A percentile compares a stretch with the other conserved stretches of the same genome.
Evolutionary conservation across 2,113 vertebrate genomes (phyloP).

Genomic region (Eublepharis macularius): DNA sequence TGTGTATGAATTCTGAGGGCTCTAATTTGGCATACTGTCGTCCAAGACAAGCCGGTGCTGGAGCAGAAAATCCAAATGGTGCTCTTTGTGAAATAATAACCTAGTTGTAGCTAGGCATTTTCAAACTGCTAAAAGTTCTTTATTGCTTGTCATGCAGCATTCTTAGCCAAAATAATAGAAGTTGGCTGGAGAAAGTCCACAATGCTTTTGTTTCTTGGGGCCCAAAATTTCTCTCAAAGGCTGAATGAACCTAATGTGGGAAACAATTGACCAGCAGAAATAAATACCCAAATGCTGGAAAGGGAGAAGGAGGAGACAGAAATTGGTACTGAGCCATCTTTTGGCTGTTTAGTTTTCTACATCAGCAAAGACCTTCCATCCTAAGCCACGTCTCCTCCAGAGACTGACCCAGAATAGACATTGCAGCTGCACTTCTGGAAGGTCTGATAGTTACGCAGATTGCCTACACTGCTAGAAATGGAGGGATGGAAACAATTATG

Average conservation of each 20-base stretch:
- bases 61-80: not conserved
- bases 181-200: not conserved
- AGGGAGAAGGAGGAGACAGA: not conserved
- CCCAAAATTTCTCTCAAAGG: not conserved
- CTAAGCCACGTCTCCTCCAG: not conserved
- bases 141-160: not conserved
- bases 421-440: conserved; percentile 60
- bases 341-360: conserved; percentile 62
- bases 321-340: conserved; percentile 36
- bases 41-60: not conserved
- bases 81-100: not conserved
- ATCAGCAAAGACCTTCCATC: conserved; percentile 11
- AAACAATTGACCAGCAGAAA: conserved; percentile 33
- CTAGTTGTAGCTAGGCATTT: not conserved
- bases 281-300: conserved; percentile 42
- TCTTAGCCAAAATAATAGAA: not conserved
- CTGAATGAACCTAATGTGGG: not conserved
- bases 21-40: not conserved
- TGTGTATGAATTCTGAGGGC: not conserved
- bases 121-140: not conserved
- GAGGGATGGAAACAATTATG: conserved; percentile 30
- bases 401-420: conserved; percentile 18
- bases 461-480: conserved; percentile 23
- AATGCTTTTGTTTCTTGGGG: not conserved
- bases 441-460: not conserved